Evolutionary conservation across 1,140 invertebrate species (phyloP), one percentile per base, ranked within the genome.

Genomic region (Listronotus bonariensis): DNA sequence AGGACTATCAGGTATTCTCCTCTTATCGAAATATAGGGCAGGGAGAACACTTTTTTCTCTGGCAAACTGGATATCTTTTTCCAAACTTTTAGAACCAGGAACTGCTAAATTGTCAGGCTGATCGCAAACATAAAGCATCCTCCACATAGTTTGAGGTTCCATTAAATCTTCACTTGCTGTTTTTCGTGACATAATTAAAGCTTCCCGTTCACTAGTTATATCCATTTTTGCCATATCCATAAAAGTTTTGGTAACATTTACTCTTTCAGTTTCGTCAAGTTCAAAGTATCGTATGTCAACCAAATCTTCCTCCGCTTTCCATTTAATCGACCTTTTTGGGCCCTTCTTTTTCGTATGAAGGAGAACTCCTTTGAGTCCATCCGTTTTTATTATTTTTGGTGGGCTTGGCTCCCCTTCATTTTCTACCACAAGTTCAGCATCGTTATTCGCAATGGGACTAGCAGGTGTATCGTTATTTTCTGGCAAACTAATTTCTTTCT

Each of bases 141-240:
- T 84, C 89, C 92, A 93, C 46, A 79, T 78, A 12, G 84, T 91
- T 79, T 85, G 87, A 69, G 91, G 88, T 78, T 89, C 88, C 90
- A 92, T 92, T 4, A 85, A 77, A 74, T 93, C 91, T 74, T 92
- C 90, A 65, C 81, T 85, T 80, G 82, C 85, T 48, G 91, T 80
- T 80, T 92, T 91, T 68, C 91, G 86, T 0, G 86, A 87, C 78
- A 90, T 86, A 36, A 58, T 70, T 73, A 92, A 82, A 20, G 91
- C 89, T 80, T 95, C 89, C 54, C 92, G 86, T 79, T 97, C 95
- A 69, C 89, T 83, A 66, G 87, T 84, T 60, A 91, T 89, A 74
- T 97, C 95, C 82, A 94, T 88, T 76, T 91, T 88, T 76, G 94
- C 95, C 89, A 95, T 90, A 69, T 95, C 93, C n/a, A 86, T 88